phyloP scores from a whole-genome alignment of 1,140 invertebrate genomes.

The Araneus ventricosus region DNA sequence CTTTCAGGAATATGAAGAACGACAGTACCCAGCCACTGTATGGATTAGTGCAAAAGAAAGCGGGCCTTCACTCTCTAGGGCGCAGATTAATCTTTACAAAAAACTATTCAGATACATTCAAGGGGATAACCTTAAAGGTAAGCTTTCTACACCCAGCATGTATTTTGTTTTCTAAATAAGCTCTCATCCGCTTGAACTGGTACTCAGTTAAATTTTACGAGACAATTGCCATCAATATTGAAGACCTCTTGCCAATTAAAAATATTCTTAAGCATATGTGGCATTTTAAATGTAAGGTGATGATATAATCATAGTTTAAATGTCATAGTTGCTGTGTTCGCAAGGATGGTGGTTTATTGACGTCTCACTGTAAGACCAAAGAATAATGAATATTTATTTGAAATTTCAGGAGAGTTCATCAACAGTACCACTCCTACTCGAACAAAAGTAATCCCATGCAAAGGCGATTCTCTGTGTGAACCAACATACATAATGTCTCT shows the following conservation, averaged over 20 bases:
- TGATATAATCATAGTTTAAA: too few relatives aligned
- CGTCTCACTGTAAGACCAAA: too few relatives aligned
- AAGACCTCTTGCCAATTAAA: not conserved
- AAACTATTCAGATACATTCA: conserved; percentile 72
- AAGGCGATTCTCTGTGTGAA: conserved; percentile 52
- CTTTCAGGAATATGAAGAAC: conserved; percentile 70
- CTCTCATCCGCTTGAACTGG: not conserved
- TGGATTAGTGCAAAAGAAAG: conserved; percentile 63
- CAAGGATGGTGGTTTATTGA: too few relatives aligned
- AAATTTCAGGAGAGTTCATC: conserved; percentile 58
- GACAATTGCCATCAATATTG: not conserved
- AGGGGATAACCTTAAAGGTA: conserved; percentile 70
- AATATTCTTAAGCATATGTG: too few relatives aligned
- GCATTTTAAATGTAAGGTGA: too few relatives aligned
- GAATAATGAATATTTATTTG: too few relatives aligned
- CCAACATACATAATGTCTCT: conserved; percentile 70
- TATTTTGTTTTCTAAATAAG: not conserved
- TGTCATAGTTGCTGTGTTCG: too few relatives aligned
- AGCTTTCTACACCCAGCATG: not conserved
- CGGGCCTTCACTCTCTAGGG: conserved; percentile 46
- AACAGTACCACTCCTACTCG: conserved; percentile 69
- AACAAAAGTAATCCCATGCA: conserved; percentile 66
- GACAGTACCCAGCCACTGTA: conserved; percentile 66
- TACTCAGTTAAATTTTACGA: not conserved
- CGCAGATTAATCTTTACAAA: conserved; percentile 66